A percentile compares a stretch with the other conserved stretches of the same genome.
phyloP scores from a whole-genome alignment of 2,113 vertebrate genomes.

The Geococcyx californianus region DNA sequence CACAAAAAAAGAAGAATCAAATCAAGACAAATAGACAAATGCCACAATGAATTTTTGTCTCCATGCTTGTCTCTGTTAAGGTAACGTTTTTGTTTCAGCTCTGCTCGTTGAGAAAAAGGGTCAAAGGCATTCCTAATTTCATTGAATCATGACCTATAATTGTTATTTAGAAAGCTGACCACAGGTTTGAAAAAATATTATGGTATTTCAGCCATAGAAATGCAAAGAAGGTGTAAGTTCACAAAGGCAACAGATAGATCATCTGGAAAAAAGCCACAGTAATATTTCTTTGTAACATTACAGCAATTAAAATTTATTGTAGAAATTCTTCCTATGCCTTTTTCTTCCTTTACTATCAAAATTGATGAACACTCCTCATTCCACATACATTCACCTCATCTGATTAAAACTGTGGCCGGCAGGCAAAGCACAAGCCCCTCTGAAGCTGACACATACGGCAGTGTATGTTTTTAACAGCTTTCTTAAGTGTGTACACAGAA shows the following conservation, averaged over 20 bases:
- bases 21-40: background rate
- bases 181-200: background rate
- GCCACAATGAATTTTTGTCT: background rate
- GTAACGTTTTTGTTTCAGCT: background rate
- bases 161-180: background rate
- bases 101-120: background rate
- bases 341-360: background rate
- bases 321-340: background rate
- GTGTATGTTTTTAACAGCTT: background rate
- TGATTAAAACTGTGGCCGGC: background rate
- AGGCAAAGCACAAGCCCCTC: background rate
- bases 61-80: background rate
- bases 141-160: background rate
- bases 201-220: background rate
- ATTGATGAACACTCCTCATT: background rate
- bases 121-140: background rate
- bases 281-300: background rate
- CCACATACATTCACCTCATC: background rate
- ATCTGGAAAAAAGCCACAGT: background rate
- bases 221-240: background rate
- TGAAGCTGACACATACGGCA: background rate
- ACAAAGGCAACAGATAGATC: rapidly evolving
- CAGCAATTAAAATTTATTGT: background rate
- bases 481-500: background rate
- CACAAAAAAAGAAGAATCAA: background rate